Conservation (phyloP, 2,797 vertebrate genomes). For the Antennarius maculatus region DNA sequence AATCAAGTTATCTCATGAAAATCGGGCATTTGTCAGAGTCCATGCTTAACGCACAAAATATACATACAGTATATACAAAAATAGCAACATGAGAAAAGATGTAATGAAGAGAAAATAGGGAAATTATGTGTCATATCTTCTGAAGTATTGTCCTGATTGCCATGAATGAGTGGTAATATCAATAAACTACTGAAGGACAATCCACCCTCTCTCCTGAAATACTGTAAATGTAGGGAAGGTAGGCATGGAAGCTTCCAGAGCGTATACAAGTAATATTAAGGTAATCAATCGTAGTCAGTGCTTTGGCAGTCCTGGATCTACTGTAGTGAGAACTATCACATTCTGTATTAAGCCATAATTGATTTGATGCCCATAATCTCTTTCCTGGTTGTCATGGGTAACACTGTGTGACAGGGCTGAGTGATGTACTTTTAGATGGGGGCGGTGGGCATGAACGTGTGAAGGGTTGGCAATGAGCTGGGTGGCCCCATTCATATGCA, state of each 20-base stretch:
- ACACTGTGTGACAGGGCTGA: constrained; percentile 83
- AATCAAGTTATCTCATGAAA: constrained; percentile 37
- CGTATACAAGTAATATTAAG: constrained; percentile 77
- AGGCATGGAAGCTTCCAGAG: constrained; percentile 48
- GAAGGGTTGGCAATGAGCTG: constrained; percentile 68
- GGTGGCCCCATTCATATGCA: constrained; percentile 71
- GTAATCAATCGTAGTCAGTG: constrained; percentile 83
- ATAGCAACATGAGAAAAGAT: constrained; percentile 23
- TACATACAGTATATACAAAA: constrained; percentile 15
- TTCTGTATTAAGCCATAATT: constrained; percentile 85
- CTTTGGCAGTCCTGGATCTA: constrained; percentile 79
- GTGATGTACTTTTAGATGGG: constrained; percentile 76
- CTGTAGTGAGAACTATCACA: constrained; percentile 75
- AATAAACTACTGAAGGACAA: constrained; percentile 69
- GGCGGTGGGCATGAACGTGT: constrained; percentile 63
- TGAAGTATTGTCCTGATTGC: constrained; percentile 63
- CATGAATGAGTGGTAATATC: constrained; percentile 74
- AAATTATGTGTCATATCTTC: constrained; percentile 28
- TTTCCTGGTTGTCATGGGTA: constrained; percentile 81
- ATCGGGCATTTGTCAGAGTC: constrained; percentile 30
- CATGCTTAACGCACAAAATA: constrained; percentile 6
- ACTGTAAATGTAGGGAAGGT: constrained; percentile 46
- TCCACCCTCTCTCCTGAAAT: constrained; percentile 69
- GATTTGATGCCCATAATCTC: constrained; percentile 87
- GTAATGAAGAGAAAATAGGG: constrained; percentile 43